Evolutionary conservation across 2,797 vertebrate species (phyloP).

Genomic region (Onychomys leucogaster): DNA sequence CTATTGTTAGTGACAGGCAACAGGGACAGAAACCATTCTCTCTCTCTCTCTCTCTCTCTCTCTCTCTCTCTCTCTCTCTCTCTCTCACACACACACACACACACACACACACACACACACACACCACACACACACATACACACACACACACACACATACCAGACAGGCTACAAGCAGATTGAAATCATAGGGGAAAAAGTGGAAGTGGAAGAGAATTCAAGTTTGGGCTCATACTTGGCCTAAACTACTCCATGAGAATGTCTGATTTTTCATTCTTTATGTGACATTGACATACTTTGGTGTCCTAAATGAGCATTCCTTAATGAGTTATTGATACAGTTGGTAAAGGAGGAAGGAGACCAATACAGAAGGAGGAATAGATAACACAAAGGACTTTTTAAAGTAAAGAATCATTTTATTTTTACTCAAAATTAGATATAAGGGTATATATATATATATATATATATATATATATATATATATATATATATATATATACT

Average conservation of each 20-base stretch:
- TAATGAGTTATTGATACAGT: neutral
- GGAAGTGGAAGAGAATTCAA: neutral
- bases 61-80: neutral
- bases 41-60: neutral
- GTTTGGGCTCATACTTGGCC: neutral
- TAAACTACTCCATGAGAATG: neutral
- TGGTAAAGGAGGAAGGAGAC: neutral
- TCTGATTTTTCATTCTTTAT: neutral
- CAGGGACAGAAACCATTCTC: too few relatives aligned
- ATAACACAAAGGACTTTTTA: neutral
- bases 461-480: neutral
- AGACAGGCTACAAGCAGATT: neutral
- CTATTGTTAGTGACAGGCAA: neutral
- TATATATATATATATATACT: neutral
- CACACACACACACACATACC: neutral
- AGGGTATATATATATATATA: neutral
- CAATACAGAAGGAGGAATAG: neutral
- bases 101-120: too few relatives aligned
- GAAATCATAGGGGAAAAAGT: neutral
- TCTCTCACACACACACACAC: too few relatives aligned
- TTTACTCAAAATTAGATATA: neutral
- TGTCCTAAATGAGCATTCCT: neutral
- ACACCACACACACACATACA: too few relatives aligned
- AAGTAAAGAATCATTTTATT: neutral
- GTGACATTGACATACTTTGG: neutral